Percentiles rank a stretch among this genome's conserved stretches.
Evolutionary conservation across 2,797 vertebrate genomes (phyloP).

Genomic region (Sternotherus odoratus): DNA sequence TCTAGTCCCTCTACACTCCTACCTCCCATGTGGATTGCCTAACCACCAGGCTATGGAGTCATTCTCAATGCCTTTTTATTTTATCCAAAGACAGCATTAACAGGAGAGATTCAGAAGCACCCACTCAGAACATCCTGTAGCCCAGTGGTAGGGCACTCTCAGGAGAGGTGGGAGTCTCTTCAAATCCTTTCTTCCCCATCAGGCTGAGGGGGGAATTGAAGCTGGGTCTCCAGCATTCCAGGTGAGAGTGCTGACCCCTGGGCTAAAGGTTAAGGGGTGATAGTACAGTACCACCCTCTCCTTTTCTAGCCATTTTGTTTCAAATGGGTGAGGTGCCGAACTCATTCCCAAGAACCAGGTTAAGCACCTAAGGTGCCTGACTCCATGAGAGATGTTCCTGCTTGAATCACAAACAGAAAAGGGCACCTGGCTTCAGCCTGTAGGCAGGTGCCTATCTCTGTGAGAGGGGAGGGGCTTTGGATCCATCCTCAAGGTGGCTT

Average conservation of each 20-base stretch:
- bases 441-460: neutral
- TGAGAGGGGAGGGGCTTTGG: neutral
- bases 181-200: neutral
- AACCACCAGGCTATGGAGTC: neutral
- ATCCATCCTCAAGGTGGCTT: neutral
- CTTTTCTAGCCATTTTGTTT: too few relatives aligned
- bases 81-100: neutral
- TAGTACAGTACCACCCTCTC: too few relatives aligned
- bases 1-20: neutral
- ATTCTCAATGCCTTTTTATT: neutral
- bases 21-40: neutral
- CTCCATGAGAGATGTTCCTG: neutral
- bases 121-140: neutral
- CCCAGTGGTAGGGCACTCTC: neutral
- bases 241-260: neutral
- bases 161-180: neutral
- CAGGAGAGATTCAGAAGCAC: neutral
- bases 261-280: neutral
- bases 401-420: neutral
- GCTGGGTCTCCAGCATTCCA: neutral
- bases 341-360: neutral
- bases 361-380: neutral
- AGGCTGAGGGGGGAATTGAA: neutral
- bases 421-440: neutral
- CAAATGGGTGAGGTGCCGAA: too few relatives aligned